Percentiles rank a stretch among this genome's conserved stretches.
Evolutionary conservation across 1,140 invertebrate genomes (phyloP).

Genomic region (Tyrophagus putrescentiae): DNA sequence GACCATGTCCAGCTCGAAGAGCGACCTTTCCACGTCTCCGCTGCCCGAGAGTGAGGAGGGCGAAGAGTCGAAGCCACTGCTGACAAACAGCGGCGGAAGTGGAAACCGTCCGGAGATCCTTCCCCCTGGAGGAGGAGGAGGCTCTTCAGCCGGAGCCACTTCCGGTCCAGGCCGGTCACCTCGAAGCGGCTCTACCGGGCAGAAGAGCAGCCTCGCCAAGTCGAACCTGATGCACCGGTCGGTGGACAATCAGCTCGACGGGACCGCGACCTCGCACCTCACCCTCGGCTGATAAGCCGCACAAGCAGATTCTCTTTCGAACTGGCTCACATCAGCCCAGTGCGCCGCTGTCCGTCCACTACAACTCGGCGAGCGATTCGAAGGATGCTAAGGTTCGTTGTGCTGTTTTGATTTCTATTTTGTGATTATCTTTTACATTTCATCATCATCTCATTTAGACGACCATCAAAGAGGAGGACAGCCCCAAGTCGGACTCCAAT

Average conservation of each 20-base stretch:
- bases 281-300: too few relatives aligned
- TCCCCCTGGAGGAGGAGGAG: too few relatives aligned
- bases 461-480: background rate
- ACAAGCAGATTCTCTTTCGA: conserved; percentile 10
- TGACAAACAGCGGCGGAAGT: background rate
- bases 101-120: too few relatives aligned
- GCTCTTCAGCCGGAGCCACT: too few relatives aligned
- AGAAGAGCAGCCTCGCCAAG: background rate
- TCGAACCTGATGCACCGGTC: conserved; percentile 2
- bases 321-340: background rate
- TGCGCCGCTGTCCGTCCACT: background rate
- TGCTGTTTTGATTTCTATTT: background rate
- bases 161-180: too few relatives aligned
- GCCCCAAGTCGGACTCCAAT: background rate
- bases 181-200: too few relatives aligned
- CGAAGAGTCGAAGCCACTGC: conserved; percentile 5
- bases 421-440: background rate
- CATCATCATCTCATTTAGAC: background rate
- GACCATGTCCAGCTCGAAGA: too few relatives aligned
- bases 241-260: conserved; percentile 5
- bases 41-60: conserved; percentile 5
- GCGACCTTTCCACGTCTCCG: background rate
- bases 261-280: background rate
- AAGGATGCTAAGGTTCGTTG: conserved; percentile 2
- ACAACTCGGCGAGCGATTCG: background rate